Base-by-base conservation (phyloP, 1,140 invertebrate genomes). In the Watersipora subatra region DNA sequence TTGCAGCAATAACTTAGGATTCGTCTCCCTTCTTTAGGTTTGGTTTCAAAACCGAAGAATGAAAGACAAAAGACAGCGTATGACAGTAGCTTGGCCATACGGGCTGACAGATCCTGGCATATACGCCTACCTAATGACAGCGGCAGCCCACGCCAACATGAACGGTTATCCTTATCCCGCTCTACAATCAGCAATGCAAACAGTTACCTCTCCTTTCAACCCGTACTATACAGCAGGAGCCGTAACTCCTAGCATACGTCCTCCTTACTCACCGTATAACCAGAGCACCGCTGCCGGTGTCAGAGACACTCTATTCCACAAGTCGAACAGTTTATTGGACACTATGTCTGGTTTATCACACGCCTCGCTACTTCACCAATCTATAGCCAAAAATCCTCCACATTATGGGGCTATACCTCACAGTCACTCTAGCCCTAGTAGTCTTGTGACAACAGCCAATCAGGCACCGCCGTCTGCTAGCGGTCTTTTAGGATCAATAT, bases 1-100 rank as follows among this genome's bases (percentile, higher is more conserved):
- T n/a, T n/a, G n/a, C n/a, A n/a, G n/a, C n/a, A n/a, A n/a, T n/a
- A 55, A 55, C n/a, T n/a, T n/a, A n/a, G n/a, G n/a, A n/a, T n/a
- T n/a, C n/a, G n/a, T n/a, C n/a, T n/a, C n/a, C n/a, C n/a, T n/a
- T n/a, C n/a, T n/a, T n/a, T n/a, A 93, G 91, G 93, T 98, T 1
- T 98, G 95, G 95, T 98, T 98, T 76, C 95, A 98, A 85, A 98
- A 98, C 73, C 85, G 95, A 17, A 84, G 95, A n/a, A 98, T 98
- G 95, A 98, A 98, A 76, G 93, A 97, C 81, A 98, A 97, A 73
- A 84, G 94, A 0, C 93, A 98, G 76, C 80, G 92, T 7, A 88
- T 96, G 79, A 90, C 93, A 0, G 85, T 97, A 61, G 87, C 90
- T 0, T 97, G 93, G 93, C 93, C 94, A 0, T 93, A 95, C 76